Conservation (phyloP, 1,140 invertebrate species). For the Philotrypesis tridentata region DNA sequence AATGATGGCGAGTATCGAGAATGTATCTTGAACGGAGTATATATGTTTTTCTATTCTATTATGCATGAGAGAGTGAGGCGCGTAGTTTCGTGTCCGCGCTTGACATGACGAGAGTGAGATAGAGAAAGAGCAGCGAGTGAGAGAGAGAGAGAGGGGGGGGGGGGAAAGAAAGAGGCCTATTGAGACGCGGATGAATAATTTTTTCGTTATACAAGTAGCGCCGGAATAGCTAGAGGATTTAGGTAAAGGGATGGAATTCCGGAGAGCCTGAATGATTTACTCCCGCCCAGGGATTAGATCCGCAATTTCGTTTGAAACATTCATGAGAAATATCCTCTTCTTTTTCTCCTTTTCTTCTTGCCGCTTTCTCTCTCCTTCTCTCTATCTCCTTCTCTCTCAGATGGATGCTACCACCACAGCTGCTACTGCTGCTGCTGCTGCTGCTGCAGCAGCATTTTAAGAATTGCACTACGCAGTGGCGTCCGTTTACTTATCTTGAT, state of each 20-base stretch:
- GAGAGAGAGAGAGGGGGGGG: too few relatives aligned
- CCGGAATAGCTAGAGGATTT: slow-evolving; percentile 28
- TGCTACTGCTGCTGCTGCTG: slow-evolving; percentile 24
- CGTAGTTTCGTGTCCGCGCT: too few relatives aligned
- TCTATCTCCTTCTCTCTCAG: not conserved
- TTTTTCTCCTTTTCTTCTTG: slow-evolving; percentile 26
- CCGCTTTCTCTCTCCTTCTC: not conserved
- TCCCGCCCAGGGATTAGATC: slow-evolving; percentile 68
- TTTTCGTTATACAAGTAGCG: not conserved
- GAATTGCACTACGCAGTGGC: slow-evolving; percentile 64
- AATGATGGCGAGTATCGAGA: too few relatives aligned
- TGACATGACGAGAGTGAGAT: too few relatives aligned
- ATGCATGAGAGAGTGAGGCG: too few relatives aligned
- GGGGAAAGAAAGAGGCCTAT: too few relatives aligned
- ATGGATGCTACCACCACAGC: too few relatives aligned
- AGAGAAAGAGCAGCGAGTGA: too few relatives aligned
- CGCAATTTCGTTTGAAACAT: slow-evolving; percentile 71
- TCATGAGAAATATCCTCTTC: slow-evolving; percentile 69
- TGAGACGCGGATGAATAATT: slow-evolving; percentile 15
- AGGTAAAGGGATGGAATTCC: slow-evolving; percentile 48
- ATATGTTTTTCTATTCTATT: too few relatives aligned
- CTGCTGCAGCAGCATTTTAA: slow-evolving; percentile 65
- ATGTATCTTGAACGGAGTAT: too few relatives aligned
- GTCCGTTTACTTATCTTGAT: slow-evolving; percentile 65
- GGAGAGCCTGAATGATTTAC: slow-evolving; percentile 66